These are phyloP conservation scores for Theocolax elegans DNA, from an alignment of 1,140 invertebrate genomes.

Conservation along the genomic window DNA sequence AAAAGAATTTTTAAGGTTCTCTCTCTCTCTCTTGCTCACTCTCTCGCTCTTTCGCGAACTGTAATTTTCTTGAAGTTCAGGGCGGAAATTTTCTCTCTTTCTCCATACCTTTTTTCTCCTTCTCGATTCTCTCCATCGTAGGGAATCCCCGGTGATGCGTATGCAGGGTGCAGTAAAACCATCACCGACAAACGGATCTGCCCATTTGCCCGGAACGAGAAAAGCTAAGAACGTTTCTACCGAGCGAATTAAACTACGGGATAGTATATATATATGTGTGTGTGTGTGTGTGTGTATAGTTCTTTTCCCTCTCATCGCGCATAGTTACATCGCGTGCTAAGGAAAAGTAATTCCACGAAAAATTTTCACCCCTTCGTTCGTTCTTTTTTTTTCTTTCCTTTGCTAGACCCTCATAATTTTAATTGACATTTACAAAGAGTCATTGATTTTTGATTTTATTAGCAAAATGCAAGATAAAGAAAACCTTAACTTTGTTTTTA, in stretches of 20 bases:
- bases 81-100: not conserved
- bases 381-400: no score
- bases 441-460: no score
- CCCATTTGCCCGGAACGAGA: slow-evolving; percentile 34
- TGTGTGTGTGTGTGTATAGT: not conserved
- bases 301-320: not conserved
- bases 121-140: slow-evolving; percentile 16
- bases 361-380: no score
- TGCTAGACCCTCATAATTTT: no score
- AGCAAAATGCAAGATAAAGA: no score
- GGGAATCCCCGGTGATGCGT: slow-evolving; percentile 36
- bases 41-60: no score
- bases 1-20: slow-evolving; percentile 17
- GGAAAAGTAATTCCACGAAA: no score
- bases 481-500: no score
- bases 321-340: no score
- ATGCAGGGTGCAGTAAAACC: slow-evolving; percentile 40
- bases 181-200: slow-evolving; percentile 35
- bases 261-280: not conserved
- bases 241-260: slow-evolving; percentile 25
- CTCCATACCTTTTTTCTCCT: not conserved
- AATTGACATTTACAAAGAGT: no score
- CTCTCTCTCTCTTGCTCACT: no score
- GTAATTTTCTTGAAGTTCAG: slow-evolving; percentile 23
- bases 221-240: slow-evolving; percentile 24